Base-by-base conservation (phyloP, 2,113 vertebrate genomes). In the Colaptes auratus region DNA sequence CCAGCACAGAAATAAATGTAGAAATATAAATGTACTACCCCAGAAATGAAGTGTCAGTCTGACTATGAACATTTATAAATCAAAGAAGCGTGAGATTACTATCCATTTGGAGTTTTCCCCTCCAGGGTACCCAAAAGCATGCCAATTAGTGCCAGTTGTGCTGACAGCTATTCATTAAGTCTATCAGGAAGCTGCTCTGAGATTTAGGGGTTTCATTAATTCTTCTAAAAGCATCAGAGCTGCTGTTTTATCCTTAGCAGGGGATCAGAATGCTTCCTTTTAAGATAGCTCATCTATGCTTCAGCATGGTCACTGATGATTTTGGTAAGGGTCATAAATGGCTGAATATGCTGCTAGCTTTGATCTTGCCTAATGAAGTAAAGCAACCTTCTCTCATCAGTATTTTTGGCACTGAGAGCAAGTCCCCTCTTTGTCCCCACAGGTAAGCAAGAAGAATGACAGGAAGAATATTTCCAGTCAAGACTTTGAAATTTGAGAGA, bases 151-250 rank as follows among this genome's bases (percentile, higher is more conserved):
- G 65, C 79, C 87, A 93, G 65, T 93, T 96, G 33, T 91, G 48
- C 95, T 95, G 93, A 78, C 79, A 95, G 89, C 69, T 86, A 91
- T 91, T 95, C 85, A 93, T 95, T 93, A 92, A 88, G 44, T 88
- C 75, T 89, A 80, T 82, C 56, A 80, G 79, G 76, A 94, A 90
- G 91, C 56, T 77, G 72, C 61, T 86, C 61, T 89, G 93, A 88
- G 91, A 71, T 81, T 93, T 89, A 82, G 80, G 20, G 81, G 31
- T 78, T 89, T 93, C 50, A 76, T 93, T 95, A 91, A 78, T 78
- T 82, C 72, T 33, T 67, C 19, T 83, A 87, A 93, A 94, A 95
- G 28, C 77, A 61, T 83, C 48, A 92, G 85, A 92, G 46, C 56
- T 25, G 53, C 16, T 77, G 16, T 56, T 93, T 92, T 87, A 56